Conservation (phyloP, 2,888 invertebrate genomes). For the Cloeon dipterum region DNA sequence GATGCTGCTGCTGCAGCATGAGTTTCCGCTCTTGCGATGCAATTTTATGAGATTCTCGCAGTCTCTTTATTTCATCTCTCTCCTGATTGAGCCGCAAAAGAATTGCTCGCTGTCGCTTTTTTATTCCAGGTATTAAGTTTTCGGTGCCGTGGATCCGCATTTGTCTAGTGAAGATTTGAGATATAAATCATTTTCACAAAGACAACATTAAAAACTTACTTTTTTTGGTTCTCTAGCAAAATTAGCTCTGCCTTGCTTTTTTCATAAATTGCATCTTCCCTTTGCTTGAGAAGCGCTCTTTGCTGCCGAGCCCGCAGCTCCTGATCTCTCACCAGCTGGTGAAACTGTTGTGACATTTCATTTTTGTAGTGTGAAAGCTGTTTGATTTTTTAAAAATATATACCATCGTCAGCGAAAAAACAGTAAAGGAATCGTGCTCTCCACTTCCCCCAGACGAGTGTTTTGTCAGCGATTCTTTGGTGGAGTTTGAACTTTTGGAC, state of each 20-base stretch:
- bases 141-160: slow-evolving; percentile 29
- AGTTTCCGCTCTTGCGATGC: slow-evolving; percentile 5
- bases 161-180: no score
- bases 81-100: slow-evolving; percentile 40
- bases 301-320: slow-evolving; percentile 38
- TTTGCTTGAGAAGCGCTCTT: slow-evolving; percentile 34
- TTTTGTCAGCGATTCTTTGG: no score
- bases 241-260: slow-evolving; percentile 37
- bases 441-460: no score
- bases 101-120: slow-evolving; percentile 41
- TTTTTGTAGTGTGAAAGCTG: no score
- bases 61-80: slow-evolving; percentile 36
- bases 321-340: slow-evolving; percentile 41
- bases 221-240: slow-evolving; percentile 41
- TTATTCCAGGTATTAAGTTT: slow-evolving; percentile 30
- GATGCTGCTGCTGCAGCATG: slow-evolving; percentile 5
- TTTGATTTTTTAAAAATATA: no score
- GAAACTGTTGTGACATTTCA: slow-evolving; percentile 20
- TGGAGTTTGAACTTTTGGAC: no score
- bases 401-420: slow-evolving; percentile 4
- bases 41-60: slow-evolving; percentile 3
- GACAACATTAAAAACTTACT: slow-evolving; percentile 10
- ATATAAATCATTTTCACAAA: slow-evolving; percentile 2
- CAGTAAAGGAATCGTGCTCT: slow-evolving; percentile 5
- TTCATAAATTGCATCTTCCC: slow-evolving; percentile 40